These are phyloP conservation scores for Scartelaos histophorus DNA, from an alignment of 2,113 vertebrate genomes.

Conservation along the genomic window DNA sequence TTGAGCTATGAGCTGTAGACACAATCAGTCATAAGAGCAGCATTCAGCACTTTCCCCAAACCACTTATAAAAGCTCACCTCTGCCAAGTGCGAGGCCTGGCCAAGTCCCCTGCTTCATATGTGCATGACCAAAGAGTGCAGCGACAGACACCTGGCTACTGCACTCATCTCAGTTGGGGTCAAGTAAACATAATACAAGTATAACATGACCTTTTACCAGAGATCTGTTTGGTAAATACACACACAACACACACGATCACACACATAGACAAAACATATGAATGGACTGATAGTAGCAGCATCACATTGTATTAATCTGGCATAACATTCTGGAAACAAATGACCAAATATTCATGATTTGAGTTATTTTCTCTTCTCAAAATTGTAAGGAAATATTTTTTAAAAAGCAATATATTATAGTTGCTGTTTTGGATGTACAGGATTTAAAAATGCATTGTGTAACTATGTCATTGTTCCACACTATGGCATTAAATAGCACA, in stretches of 20 bases:
- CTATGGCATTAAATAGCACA: too few species aligned
- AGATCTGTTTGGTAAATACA: constrained; percentile 37
- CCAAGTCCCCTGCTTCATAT: neutral
- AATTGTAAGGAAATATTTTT: neutral
- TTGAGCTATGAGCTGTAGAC: constrained; percentile 15
- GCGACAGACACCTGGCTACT: neutral
- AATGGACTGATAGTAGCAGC: constrained; percentile 10
- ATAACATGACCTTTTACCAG: constrained; percentile 24
- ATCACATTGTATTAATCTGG: neutral
- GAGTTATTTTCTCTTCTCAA: too few species aligned
- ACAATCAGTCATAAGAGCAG: constrained; percentile 21
- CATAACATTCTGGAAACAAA: neutral
- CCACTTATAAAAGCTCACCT: constrained; percentile 30
- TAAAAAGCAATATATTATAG: neutral
- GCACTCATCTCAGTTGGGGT: constrained; percentile 9
- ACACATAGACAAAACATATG: constrained; percentile 29
- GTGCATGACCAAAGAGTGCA: constrained; percentile 2
- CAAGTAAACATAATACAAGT: constrained; percentile 22
- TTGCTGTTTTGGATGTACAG: too few species aligned
- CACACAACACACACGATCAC: constrained; percentile 9
- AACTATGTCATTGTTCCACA: too few species aligned
- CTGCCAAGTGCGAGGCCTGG: constrained; percentile 16
- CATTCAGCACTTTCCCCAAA: constrained; percentile 44
- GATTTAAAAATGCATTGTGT: too few species aligned
- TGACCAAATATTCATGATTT: neutral